A percentile compares a stretch with the other conserved stretches of the same genome.
These are phyloP conservation scores for Poecilia wingei DNA, from an alignment of 2,797 vertebrate genomes.

Conservation along the genomic window DNA sequence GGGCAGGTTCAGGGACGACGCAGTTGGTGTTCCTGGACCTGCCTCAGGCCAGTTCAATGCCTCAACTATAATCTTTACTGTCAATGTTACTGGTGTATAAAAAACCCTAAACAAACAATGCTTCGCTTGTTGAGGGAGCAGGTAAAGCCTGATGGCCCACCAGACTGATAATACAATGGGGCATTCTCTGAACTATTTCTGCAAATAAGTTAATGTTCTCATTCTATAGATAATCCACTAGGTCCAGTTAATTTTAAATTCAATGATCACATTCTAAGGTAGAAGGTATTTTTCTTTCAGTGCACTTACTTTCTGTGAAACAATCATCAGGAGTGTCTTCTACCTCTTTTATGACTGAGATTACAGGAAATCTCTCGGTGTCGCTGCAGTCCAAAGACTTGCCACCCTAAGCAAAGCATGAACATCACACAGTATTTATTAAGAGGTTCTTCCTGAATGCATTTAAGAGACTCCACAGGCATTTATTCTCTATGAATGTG, in stretches of 20 bases:
- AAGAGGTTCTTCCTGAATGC: not conserved
- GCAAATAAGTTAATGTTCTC: not conserved
- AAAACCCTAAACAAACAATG: no score
- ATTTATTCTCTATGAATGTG: not conserved
- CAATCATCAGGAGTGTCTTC: conserved; percentile 85
- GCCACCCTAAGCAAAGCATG: conserved; percentile 25
- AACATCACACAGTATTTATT: not conserved
- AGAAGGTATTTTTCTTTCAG: not conserved
- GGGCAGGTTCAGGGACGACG: no score
- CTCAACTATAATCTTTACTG: no score
- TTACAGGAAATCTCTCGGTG: conserved; percentile 80
- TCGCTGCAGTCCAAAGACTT: conserved; percentile 84
- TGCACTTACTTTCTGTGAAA: conserved; percentile 73
- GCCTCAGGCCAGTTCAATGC: no score
- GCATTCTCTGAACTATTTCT: no score
- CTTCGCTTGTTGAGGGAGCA: no score
- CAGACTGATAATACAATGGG: no score
- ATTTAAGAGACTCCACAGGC: not conserved
- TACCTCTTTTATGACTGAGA: conserved; percentile 70
- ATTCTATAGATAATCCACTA: not conserved
- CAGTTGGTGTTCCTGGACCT: no score
- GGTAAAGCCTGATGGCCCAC: not conserved
- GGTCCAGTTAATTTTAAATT: not conserved
- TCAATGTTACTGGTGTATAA: no score
- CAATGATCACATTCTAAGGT: not conserved